Base-by-base conservation (phyloP, 2,888 invertebrate genomes). In the Cecidostiba fungosa region DNA sequence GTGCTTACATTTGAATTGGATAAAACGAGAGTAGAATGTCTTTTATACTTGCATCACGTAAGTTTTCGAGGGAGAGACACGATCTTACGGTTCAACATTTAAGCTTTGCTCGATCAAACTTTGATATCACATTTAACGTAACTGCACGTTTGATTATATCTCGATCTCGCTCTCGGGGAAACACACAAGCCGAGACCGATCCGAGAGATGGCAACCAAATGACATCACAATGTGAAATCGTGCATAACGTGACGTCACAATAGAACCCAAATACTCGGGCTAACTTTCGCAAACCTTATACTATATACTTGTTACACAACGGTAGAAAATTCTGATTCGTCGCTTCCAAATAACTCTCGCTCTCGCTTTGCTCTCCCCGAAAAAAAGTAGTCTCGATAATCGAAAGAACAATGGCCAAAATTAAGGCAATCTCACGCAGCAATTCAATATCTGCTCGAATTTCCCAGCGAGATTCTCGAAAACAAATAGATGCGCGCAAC, bases 211-310 rank as follows among this genome's bases (percentile, higher is more conserved):
- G 66, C 32, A 82, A 47, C 66, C 16, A 62, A 72, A 72, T 78
- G 83, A 78, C 83, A 84, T 84, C 77, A 84, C 72, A 77, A 62
- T 47, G 77, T 78, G 59, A 72, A 78, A 66, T 84, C 83, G 78
- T 84, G 83, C 78, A 29, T 36, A 39, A 66, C 77, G 78, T 84
- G 83, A 84, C 77, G 77, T 84, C 78, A 84, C 83, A 78, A 84
- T 84, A 78, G 77, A 54, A 14, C 47, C 77, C 83, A 77, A 69
- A 82, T 82, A 76, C 82, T 69, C 39, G 29, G 16, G 39, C 1
- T 77, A 73, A 72, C 50, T 83, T 77, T 77, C 77, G 77, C 66
- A 72, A 83, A 50, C 50, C 50, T 36, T 36, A 14, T 43, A 36
- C 2, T 19, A 69, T 66, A 36, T 70, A 39, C 69, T 69, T n/a